These are phyloP conservation scores for Xyrichtys novacula DNA, from an alignment of 2,797 vertebrate species.

Conservation along the genomic window DNA sequence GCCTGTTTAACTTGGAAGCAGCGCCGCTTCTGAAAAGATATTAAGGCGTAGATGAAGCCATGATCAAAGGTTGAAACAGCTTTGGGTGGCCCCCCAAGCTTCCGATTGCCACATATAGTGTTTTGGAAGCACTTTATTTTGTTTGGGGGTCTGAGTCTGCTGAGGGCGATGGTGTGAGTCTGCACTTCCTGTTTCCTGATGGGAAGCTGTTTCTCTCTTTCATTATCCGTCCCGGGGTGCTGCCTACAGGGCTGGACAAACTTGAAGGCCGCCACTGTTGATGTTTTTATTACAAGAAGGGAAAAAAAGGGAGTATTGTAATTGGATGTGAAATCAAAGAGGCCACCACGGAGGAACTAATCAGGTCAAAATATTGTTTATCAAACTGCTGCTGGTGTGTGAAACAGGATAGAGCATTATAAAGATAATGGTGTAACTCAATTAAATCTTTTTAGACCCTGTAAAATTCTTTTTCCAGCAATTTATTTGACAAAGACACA, in stretches of 20 bases:
- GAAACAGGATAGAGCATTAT: neutral
- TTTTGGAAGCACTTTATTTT: constrained; percentile 69
- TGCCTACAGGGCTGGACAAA: constrained; percentile 65
- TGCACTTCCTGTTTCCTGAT: constrained; percentile 81
- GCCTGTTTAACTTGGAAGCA: constrained; percentile 69
- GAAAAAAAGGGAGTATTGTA: constrained; percentile 43
- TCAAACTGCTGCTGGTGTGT: constrained; percentile 14
- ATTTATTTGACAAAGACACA: too few relatives aligned
- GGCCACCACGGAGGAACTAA: constrained; percentile 36
- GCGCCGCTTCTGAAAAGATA: constrained; percentile 47
- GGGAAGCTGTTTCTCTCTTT: constrained; percentile 58
- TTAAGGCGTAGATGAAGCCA: constrained; percentile 43
- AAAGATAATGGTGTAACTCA: neutral
- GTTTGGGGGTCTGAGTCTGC: constrained; percentile 56
- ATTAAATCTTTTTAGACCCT: neutral
- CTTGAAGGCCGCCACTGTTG: constrained; percentile 63
- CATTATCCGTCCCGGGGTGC: constrained; percentile 46
- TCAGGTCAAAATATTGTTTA: constrained; percentile 26
- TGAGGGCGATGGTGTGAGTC: constrained; percentile 50
- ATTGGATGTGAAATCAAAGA: constrained; percentile 68
- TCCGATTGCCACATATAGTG: constrained; percentile 69
- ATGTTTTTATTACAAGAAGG: constrained; percentile 53
- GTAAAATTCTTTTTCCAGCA: neutral
- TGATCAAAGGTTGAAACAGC: constrained; percentile 68
- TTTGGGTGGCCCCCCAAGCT: constrained; percentile 69